Conservation (phyloP, 2,888 invertebrate species). For the Allacma fusca region DNA sequence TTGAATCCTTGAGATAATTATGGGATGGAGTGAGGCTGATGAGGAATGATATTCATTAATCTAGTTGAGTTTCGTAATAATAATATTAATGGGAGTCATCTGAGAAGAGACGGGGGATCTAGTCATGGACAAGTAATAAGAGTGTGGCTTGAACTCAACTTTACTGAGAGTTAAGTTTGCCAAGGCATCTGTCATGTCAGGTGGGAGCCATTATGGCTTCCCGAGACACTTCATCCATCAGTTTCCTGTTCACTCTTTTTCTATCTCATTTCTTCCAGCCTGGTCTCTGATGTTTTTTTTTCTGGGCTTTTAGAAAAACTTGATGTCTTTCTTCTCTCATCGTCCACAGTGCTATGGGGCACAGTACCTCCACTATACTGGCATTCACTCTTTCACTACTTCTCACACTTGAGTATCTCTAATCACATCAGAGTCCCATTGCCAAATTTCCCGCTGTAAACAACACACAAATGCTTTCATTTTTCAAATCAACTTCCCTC, state of each 20-base stretch:
- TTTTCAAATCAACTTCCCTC: slow-evolving; percentile 7
- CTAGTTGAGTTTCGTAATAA: not conserved
- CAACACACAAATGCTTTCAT: slow-evolving; percentile 3
- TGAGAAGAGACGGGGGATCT: not conserved
- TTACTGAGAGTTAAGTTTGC: slow-evolving; percentile 26
- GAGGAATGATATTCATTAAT: not conserved
- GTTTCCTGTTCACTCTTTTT: slow-evolving; percentile 23
- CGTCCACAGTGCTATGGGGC: not conserved
- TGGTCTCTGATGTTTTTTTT: slow-evolving; percentile 9
- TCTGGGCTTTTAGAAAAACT: slow-evolving; percentile 1
- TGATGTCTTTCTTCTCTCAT: slow-evolving; percentile 6
- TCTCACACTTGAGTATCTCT: slow-evolving; percentile 22
- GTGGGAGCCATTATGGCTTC: slow-evolving; percentile 37
- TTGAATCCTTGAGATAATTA: not conserved
- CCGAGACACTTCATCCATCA: slow-evolving; percentile 40
- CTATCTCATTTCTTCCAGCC: slow-evolving; percentile 18
- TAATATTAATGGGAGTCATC: slow-evolving; percentile 11
- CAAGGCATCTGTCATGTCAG: slow-evolving; percentile 43
- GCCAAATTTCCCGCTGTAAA: slow-evolving; percentile 32
- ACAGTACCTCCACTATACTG: too few species aligned
- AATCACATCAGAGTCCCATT: slow-evolving; percentile 31
- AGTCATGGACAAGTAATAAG: slow-evolving; percentile 3
- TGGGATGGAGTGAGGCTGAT: not conserved
- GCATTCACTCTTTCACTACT: not conserved
- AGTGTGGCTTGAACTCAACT: not conserved